phyloP scores from a whole-genome alignment of 2,113 vertebrate genomes.

The Thunnus maccoyii region DNA sequence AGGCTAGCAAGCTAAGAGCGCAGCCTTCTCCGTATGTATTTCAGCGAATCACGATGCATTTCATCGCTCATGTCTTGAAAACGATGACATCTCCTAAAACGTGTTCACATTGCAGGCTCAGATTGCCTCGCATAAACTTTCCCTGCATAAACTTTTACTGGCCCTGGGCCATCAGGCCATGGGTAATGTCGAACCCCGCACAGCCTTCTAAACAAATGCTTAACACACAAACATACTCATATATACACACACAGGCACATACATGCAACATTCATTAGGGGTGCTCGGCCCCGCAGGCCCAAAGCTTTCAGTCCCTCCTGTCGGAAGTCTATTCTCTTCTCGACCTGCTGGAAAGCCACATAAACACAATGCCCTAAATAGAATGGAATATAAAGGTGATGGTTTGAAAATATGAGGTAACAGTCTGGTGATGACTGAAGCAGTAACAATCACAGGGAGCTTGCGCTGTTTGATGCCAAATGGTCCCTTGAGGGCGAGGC shows the following conservation, averaged over 20 bases:
- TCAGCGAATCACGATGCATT: no score
- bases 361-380: constrained; percentile 57
- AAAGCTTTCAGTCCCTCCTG: constrained; percentile 45
- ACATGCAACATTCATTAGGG: constrained; percentile 46
- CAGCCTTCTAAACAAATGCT: not conserved
- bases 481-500: constrained; percentile 71
- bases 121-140: no score
- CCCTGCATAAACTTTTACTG: no score
- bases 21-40: no score
- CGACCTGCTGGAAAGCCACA: constrained; percentile 46
- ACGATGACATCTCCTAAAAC: no score
- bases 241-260: constrained; percentile 9
- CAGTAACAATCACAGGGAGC: constrained; percentile 76
- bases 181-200: no score
- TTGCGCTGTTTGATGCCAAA: constrained; percentile 75
- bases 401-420: constrained; percentile 72
- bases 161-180: no score
- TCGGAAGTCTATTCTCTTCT: constrained; percentile 54
- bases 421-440: constrained; percentile 66
- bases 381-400: constrained; percentile 73
- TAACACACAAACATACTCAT: constrained; percentile 12
- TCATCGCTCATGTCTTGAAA: no score
- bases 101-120: no score
- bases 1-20: no score
- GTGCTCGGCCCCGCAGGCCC: constrained; percentile 34